Base-by-base conservation (phyloP, 2,888 invertebrate genomes). In the Atrina japonica region DNA sequence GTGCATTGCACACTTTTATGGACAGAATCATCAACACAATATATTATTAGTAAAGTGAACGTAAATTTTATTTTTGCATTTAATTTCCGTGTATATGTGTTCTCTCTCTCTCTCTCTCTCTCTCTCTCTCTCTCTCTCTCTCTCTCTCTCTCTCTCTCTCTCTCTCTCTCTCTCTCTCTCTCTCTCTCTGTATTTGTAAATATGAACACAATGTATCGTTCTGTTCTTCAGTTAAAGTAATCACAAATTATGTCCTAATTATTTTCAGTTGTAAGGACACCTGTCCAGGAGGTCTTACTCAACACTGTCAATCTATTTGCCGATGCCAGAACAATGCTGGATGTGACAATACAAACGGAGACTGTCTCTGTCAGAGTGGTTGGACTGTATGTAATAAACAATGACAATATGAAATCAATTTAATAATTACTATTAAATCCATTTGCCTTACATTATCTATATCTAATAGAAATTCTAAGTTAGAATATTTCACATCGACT, bases 301-400 rank as follows among this genome's bases (percentile, higher is more conserved):
- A 30, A 14, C 66, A 71, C 9, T 76, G 77, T 50, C 29, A 53
- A 2, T 59, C 66, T 0, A 49, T 25, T 18, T 77, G 77, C 64
- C 21, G 50, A 25, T 77, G 77, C 63, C 67, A 75, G 50, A 75
- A 75, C 27, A 66, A 61, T 5, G 77, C 72, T 3, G 41, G 25
- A 14, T 76, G 76, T 56, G 69, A 69, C 41, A 41, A 41, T 18
- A 5, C 50, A 3, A 60, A 45, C 18, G 75, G 75, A 9, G 18
- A 50, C 6, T 75, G 75, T 59, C 14, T 27, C 3, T 75, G 75
- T 60, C 30, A 50, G 0, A n/a, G 49, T 16, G 75, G 75, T 11
- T 75, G 72, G 66, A 66, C 47, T 47, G 75, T 73, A 52, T 18
- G 65, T 68, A n/a, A 25, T 45, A 2, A 29, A 47, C 3, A 45